A percentile compares a stretch with the other conserved stretches of the same genome.
Conservation (phyloP, 2,797 vertebrate species). For the Crenichthys baileyi region DNA sequence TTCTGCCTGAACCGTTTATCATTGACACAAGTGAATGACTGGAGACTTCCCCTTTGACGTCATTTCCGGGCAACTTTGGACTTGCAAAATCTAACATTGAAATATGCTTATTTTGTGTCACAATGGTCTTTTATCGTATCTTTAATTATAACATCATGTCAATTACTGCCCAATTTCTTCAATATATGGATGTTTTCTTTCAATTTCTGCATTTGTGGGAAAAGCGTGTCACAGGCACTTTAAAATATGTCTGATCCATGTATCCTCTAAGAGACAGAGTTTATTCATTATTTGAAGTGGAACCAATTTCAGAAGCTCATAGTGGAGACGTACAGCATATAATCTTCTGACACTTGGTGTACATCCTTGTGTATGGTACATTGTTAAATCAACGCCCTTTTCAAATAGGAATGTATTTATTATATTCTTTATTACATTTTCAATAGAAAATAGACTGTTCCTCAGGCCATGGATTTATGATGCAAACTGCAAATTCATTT, state of each 20-base stretch:
- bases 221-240: not conserved
- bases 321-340: conserved; percentile 6
- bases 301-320: conserved; percentile 18
- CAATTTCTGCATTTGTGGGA: no score
- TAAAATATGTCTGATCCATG: not conserved
- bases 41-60: no score
- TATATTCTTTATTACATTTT: conserved; percentile 59
- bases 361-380: conserved; percentile 34
- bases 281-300: conserved; percentile 35
- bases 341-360: conserved; percentile 17
- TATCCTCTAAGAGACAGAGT: conserved; percentile 23
- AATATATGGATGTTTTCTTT: no score
- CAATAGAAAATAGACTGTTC: conserved; percentile 49
- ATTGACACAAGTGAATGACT: no score
- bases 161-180: no score
- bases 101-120: no score
- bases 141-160: no score
- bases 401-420: conserved; percentile 33
- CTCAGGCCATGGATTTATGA: conserved; percentile 58
- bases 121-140: no score
- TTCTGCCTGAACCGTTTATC: no score
- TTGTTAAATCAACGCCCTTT: conserved; percentile 46
- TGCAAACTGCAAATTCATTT: conserved; percentile 52
- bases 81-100: no score
- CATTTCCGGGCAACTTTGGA: no score